These are phyloP conservation scores for Apamea anceps DNA, from an alignment of 2,888 invertebrate species.

Conservation along the genomic window DNA sequence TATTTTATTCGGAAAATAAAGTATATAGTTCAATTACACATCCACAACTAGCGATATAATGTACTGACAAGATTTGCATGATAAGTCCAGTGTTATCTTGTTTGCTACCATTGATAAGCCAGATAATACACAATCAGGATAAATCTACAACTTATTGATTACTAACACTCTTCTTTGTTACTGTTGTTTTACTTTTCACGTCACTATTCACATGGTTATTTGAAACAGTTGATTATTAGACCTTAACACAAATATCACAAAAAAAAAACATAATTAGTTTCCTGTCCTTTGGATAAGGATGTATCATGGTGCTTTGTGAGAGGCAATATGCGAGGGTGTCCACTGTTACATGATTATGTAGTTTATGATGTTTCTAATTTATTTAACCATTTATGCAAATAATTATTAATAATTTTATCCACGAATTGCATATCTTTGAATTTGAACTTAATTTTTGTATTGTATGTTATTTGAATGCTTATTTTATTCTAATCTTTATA, in stretches of 20 bases:
- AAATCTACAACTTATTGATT: conserved; percentile 24
- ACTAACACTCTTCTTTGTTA: neutral
- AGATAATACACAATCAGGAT: conserved; percentile 15
- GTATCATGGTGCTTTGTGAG: too few relatives aligned
- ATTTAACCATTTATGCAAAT: too few relatives aligned
- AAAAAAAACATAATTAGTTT: neutral
- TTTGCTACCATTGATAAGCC: conserved; percentile 26
- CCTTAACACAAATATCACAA: neutral
- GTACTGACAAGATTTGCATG: conserved; percentile 6
- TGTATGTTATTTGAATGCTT: too few relatives aligned
- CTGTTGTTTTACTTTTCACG: too few relatives aligned
- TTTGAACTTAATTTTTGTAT: too few relatives aligned
- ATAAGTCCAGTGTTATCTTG: conserved; percentile 20
- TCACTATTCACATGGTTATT: conserved; percentile 1
- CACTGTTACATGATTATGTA: too few relatives aligned
- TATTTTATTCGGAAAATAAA: neutral
- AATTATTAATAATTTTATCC: too few relatives aligned
- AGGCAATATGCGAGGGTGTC: too few relatives aligned
- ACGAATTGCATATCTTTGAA: too few relatives aligned
- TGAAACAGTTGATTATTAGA: neutral
- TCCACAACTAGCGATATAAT: conserved; percentile 1
- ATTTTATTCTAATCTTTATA: too few relatives aligned
- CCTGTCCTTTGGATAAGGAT: conserved; percentile 11
- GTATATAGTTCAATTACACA: conserved; percentile 2
- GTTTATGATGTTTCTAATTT: too few relatives aligned